phyloP scores from a whole-genome alignment of 1,140 invertebrate species.

The Dendroctonus valens region DNA sequence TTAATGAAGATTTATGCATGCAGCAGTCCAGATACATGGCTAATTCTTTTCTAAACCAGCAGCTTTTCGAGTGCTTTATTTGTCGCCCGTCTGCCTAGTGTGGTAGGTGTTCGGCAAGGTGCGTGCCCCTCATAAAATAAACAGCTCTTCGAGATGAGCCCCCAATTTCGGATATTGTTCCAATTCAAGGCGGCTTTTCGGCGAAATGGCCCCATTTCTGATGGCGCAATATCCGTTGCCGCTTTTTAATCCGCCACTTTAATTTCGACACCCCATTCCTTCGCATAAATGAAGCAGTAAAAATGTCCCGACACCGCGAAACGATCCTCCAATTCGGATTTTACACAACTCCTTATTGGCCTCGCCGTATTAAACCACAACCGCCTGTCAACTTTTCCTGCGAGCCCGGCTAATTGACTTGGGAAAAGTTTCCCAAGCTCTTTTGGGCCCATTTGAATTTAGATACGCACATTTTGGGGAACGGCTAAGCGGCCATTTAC shows the following conservation, averaged over 20 bases:
- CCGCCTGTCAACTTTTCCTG: slow-evolving; percentile 4
- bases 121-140: too few species aligned
- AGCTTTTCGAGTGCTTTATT: too few species aligned
- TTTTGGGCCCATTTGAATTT: slow-evolving; percentile 16
- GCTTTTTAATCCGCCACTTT: slow-evolving; percentile 27
- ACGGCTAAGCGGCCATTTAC: too few species aligned
- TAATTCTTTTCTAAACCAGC: too few species aligned
- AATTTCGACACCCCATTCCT: slow-evolving; percentile 30
- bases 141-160: too few species aligned
- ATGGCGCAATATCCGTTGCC: slow-evolving; percentile 6
- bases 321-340: slow-evolving; percentile 21
- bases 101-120: too few species aligned
- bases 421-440: slow-evolving; percentile 10
- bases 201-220: not conserved
- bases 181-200: not conserved
- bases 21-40: not conserved
- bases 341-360: slow-evolving; percentile 25
- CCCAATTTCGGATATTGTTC: too few species aligned
- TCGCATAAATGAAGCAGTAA: slow-evolving; percentile 28
- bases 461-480: slow-evolving; percentile 17
- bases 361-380: slow-evolving; percentile 12
- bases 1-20: slow-evolving; percentile 22
- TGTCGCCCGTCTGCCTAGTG: too few species aligned
- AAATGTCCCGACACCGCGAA: slow-evolving; percentile 27
- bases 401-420: slow-evolving; percentile 19